These are phyloP conservation scores for Dryobota labecula DNA, from an alignment of 2,888 invertebrate genomes.

Conservation along the genomic window DNA sequence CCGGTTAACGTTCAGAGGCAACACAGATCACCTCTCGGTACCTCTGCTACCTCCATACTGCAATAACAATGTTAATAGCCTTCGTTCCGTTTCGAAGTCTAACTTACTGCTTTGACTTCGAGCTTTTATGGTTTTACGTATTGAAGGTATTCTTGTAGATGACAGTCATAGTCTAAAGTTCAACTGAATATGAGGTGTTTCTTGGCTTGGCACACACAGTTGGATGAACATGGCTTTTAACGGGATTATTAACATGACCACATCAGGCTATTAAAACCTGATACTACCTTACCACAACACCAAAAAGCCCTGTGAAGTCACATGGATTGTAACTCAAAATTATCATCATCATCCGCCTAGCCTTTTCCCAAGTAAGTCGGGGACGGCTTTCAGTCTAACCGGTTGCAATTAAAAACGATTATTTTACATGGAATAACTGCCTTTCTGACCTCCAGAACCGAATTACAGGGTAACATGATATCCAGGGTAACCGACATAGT, in stretches of 20 bases:
- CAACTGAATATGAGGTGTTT: not conserved
- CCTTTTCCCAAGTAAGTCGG: no score
- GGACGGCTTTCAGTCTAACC: no score
- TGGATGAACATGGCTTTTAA: not conserved
- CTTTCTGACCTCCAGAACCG: no score
- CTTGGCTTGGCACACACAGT: not conserved
- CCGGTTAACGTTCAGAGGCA: conserved; percentile 47
- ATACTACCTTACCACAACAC: not conserved
- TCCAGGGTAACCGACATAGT: no score
- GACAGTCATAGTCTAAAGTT: not conserved
- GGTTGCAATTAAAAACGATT: no score
- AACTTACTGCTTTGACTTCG: conserved; percentile 41
- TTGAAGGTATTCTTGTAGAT: conserved; percentile 10
- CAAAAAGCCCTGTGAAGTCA: no score
- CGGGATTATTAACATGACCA: not conserved
- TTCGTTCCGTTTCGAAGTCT: conserved; percentile 30
- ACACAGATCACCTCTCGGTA: conserved; percentile 27
- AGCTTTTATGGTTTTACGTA: conserved; percentile 24
- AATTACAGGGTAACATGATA: no score
- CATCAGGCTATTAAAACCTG: not conserved
- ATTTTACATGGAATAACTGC: no score
- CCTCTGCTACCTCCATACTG: conserved; percentile 15
- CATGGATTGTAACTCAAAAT: not conserved
- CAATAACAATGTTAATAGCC: conserved; percentile 51
- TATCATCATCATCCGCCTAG: not conserved